phyloP scores from a whole-genome alignment of 2,888 invertebrate species.

The Eurytoma californica region DNA sequence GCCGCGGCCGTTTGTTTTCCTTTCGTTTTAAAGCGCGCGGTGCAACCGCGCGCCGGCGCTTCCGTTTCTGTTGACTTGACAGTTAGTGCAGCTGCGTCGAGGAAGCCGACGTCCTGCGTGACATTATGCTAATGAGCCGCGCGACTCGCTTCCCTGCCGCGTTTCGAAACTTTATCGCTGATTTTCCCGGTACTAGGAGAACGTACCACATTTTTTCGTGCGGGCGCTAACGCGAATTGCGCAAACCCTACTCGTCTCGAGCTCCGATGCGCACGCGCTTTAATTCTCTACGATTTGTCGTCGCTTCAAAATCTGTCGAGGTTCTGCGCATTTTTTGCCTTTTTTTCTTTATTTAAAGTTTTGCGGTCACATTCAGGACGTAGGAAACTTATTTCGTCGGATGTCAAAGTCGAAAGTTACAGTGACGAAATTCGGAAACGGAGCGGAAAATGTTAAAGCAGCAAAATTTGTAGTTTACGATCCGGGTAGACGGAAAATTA shows the following conservation, averaged over 20 bases:
- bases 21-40: slow-evolving; percentile 7
- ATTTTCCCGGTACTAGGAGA: not conserved
- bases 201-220: not conserved
- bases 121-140: not conserved
- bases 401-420: too few relatives aligned
- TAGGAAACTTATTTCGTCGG: too few relatives aligned
- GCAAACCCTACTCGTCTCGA: too few relatives aligned
- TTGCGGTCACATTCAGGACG: not conserved
- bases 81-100: not conserved
- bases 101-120: not conserved
- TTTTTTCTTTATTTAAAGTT: not conserved
- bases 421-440: too few relatives aligned
- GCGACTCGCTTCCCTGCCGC: not conserved
- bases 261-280: not conserved
- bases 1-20: not conserved
- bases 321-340: not conserved
- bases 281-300: not conserved
- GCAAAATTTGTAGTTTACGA: too few relatives aligned
- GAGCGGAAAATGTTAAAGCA: too few relatives aligned
- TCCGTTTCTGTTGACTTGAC: slow-evolving; percentile 16
- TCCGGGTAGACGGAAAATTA: too few relatives aligned
- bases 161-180: slow-evolving; percentile 6
- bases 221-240: too few relatives aligned
- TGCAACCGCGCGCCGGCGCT: not conserved
- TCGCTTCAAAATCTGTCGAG: not conserved